Percentiles rank a stretch among this genome's conserved stretches.
These are phyloP conservation scores for Caenorhabditis panamensis DNA, from an alignment of 2,888 invertebrate species.

Conservation along the genomic window DNA sequence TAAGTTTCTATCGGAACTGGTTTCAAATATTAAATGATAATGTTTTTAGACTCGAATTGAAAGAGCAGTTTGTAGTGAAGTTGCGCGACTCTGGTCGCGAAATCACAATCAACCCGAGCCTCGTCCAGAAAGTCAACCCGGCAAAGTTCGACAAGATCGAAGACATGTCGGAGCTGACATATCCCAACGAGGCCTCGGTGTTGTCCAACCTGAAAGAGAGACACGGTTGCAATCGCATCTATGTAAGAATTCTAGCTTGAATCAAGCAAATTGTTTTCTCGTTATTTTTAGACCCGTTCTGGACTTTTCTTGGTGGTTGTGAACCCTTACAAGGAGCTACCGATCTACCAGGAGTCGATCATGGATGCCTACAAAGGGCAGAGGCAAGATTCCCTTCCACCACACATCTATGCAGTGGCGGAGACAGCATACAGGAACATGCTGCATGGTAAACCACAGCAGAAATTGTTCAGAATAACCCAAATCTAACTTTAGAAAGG, in stretches of 20 bases:
- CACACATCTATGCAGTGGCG: conserved; percentile 99
- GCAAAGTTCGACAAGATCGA: conserved; percentile 99
- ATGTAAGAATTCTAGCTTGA: conserved; percentile 92
- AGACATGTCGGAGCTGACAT: conserved; percentile 99
- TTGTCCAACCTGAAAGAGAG: conserved; percentile 99
- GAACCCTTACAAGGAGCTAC: conserved; percentile 92
- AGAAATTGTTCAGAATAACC: not conserved
- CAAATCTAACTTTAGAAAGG: conserved; percentile 87
- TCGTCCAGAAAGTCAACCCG: conserved; percentile 99
- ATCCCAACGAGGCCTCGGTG: conserved; percentile 99
- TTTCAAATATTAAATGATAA: not conserved
- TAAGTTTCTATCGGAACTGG: conserved; percentile 84
- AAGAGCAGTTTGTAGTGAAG: conserved; percentile 93
- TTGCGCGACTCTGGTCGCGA: conserved; percentile 96
- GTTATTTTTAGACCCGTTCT: conserved; percentile 93
- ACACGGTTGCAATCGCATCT: conserved; percentile 99
- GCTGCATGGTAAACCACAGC: conserved; percentile 89
- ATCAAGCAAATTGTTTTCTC: not conserved
- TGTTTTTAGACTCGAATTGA: conserved; percentile 82
- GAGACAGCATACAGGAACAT: conserved; percentile 99
- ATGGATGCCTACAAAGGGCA: conserved; percentile 95
- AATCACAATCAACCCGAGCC: conserved; percentile 93
- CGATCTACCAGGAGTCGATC: conserved; percentile 99
- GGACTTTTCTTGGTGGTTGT: conserved; percentile 99
- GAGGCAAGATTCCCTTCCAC: conserved; percentile 94